Base-by-base conservation (phyloP, 2,888 invertebrate species). In the Troides helena region DNA sequence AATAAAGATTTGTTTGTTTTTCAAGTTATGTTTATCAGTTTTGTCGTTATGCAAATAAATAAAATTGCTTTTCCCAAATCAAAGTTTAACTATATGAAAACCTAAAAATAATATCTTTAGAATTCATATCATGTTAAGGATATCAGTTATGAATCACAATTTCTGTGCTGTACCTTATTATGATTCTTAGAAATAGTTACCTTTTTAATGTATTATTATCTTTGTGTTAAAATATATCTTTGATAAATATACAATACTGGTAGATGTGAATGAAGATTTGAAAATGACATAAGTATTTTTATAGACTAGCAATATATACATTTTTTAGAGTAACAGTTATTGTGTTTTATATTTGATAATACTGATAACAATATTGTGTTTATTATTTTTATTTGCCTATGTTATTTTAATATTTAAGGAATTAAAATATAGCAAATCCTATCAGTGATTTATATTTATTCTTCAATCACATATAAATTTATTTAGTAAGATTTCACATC, bases 71-170 rank as follows among this genome's bases (percentile, higher is more conserved):
- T 46, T 46, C 2, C 14, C 14, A 14, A 46, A 0, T 46, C 2
- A 46, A 46, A 18, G 7, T 39, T 61, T 61, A 43, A 1, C 12
- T 18, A 18, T 50, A 12, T 7, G 4, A 1, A 53, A 1, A 5
- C 18, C 0, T 53, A 53, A 53, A 53, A 60, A 25, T 60, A 36
- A 60, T 7, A 6, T 43, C 59, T 25, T 30, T n/a, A 6, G 8
- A 59, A 58, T 59, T 5, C 14, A 7, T n/a, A 21, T 57, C 21
- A 65, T 2, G n/a, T n/a, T 59, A 50, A 46, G 50, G n/a, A 50
- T 62, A 46, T 17, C 10, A 50, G 43, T 36, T 25, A 68, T 68
- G 64, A 68, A 39, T 64, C 68, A 68, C 56, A 56, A 18, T 68
- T 59, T 62, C 53, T 60, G 53, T 23, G 36, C 39, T 63, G 23